These are phyloP conservation scores for Pachliopta kotzebuea DNA, from an alignment of 2,888 invertebrate genomes.

Conservation along the genomic window DNA sequence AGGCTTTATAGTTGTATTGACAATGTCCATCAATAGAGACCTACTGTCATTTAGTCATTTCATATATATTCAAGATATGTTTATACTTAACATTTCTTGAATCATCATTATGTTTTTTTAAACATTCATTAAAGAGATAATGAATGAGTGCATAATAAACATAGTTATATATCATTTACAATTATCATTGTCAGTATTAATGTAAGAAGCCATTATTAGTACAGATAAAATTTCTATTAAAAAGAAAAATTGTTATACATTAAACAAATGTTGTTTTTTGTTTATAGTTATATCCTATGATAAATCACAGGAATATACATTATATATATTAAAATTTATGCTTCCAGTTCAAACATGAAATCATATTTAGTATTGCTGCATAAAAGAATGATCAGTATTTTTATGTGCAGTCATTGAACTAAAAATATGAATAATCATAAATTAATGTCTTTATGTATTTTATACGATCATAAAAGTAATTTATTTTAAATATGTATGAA, in stretches of 20 bases:
- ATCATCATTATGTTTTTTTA: constrained; percentile 5
- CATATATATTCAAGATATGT: constrained; percentile 8
- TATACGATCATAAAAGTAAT: too few species aligned
- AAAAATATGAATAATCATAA: too few species aligned
- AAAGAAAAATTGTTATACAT: background rate
- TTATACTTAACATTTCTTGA: background rate
- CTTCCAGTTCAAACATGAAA: too few species aligned
- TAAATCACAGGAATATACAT: too few species aligned
- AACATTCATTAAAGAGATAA: constrained; percentile 12
- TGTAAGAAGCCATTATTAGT: background rate
- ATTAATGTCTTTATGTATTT: too few species aligned
- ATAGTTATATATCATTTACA: constrained; percentile 5
- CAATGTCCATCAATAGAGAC: background rate
- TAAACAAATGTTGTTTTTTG: background rate
- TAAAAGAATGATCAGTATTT: too few species aligned
- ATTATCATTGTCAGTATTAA: background rate
- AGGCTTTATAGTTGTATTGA: too few species aligned
- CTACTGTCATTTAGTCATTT: background rate
- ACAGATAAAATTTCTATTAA: background rate
- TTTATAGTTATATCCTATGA: background rate
- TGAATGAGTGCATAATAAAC: constrained; percentile 6
- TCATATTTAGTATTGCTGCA: too few species aligned
- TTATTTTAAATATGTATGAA: too few species aligned
- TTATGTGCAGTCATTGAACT: too few species aligned
- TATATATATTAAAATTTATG: too few species aligned